Evolutionary conservation across 2,888 invertebrate species (phyloP), one percentile per base, ranked within the genome.

Genomic region (Sarcophaga caerulescens): DNA sequence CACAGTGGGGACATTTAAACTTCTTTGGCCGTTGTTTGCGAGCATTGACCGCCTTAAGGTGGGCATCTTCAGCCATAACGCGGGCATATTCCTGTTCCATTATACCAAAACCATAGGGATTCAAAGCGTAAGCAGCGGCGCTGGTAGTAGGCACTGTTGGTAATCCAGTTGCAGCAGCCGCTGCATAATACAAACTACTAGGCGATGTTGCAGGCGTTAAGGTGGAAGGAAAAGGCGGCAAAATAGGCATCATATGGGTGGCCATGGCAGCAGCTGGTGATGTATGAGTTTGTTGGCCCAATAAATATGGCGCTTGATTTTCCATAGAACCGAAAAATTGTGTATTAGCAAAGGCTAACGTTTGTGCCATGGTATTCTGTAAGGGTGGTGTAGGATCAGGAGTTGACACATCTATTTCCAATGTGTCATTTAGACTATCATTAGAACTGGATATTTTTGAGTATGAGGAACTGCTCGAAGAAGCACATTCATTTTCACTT

Each of bases 1-100:
- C 95, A 91, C 98, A 98, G 90, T 97, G 96, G 0, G 97, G 96
- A 90, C 99, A 98, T 89, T 97, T 96, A 93, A 98, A 98, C 91
- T 97, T 97, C 93, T 98, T 97, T 1, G 98, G 98, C 1, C 98
- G 94, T 89, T 97, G 96, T 90, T 97, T 97, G 88, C 96, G 94
- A 0, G 95, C 94, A 89, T 95, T 96, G 4, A 96, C 89, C 0
- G 95, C 93, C 90, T 96, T 96, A 0, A 95, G 94, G 90, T 96
- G 96, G 85, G 96, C 96, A 89, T 96, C 96, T 92, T 96, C 96
- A 59, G 95, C 95, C 70, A 96, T 91, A 71, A 96, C 95, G 86
- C 96, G 94, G 0, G 95, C 95, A 90, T 96, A 96, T 90, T 96
- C 96, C 62, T 95, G 91, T 88, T 96, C 96, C 94, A 96, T 94